Evolutionary conservation across 2,797 vertebrate species (phyloP).

Genomic region (Gastrophryne carolinensis): DNA sequence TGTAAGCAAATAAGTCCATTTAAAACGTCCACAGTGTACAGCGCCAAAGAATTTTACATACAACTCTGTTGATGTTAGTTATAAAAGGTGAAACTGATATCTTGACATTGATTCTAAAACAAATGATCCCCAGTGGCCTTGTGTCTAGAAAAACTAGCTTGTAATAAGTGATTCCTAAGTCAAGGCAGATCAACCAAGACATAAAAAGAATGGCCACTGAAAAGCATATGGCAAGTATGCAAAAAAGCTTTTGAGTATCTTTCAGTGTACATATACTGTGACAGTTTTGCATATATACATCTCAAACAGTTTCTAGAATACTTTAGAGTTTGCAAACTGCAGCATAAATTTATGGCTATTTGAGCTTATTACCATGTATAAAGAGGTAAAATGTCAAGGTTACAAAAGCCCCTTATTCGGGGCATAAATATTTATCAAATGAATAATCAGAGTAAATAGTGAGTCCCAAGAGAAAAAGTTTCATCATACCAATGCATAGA

Average conservation of each 20-base stretch:
- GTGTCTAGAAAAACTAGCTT: neutral
- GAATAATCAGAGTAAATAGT: neutral
- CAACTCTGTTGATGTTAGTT: too few species aligned
- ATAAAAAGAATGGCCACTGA: neutral
- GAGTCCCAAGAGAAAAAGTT: neutral
- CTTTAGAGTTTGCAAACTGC: neutral
- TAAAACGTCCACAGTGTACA: too few species aligned
- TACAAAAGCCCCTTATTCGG: neutral
- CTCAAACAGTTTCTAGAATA: neutral
- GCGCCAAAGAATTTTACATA: too few species aligned
- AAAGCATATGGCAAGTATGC: neutral
- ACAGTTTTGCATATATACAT: neutral
- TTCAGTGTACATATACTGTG: neutral
- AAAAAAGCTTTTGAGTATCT: neutral
- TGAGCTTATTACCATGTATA: neutral
- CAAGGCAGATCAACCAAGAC: neutral
- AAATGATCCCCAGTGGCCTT: neutral
- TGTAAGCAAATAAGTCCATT: too few species aligned
- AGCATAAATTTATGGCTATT: neutral
- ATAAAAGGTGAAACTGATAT: neutral
- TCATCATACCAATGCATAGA: neutral
- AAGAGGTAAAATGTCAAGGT: constrained; percentile 18
- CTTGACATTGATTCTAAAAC: neutral
- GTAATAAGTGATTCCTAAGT: neutral
- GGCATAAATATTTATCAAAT: constrained; percentile 18